Conservation (phyloP, 2,113 vertebrate species). For the Emydura subglobosa region DNA sequence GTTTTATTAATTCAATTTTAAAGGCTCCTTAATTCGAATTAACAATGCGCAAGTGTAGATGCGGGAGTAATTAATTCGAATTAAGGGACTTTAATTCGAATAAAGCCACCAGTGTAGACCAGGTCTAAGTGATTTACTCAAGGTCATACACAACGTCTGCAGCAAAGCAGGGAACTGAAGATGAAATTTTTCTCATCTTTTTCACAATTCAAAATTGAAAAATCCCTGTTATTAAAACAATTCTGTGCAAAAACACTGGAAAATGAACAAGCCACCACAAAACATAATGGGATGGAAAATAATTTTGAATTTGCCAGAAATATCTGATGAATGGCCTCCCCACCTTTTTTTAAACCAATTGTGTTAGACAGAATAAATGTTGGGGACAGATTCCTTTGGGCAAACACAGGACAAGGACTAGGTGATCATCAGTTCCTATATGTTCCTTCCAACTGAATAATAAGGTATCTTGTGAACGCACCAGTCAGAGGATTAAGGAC, state of each 20-base stretch:
- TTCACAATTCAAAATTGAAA: neutral
- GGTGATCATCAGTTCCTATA: neutral
- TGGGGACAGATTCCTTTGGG: neutral
- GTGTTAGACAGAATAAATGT: neutral
- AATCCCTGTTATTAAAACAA: neutral
- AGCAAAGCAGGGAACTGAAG: neutral
- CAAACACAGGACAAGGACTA: neutral
- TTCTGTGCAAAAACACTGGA: neutral
- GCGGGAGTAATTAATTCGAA: too few species aligned
- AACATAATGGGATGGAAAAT: neutral
- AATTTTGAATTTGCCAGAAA: neutral
- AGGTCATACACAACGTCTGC: neutral
- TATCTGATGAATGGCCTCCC: neutral
- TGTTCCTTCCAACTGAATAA: neutral
- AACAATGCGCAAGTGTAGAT: too few species aligned
- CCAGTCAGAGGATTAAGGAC: neutral
- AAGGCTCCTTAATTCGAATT: too few species aligned
- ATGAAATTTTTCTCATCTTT: neutral
- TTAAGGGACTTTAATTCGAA: too few species aligned
- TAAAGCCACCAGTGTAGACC: too few species aligned
- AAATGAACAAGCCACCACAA: fast-evolving
- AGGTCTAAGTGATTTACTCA: neutral
- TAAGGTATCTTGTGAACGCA: neutral
- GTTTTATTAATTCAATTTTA: too few species aligned
- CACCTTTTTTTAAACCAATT: neutral